phyloP scores from a whole-genome alignment of 2,113 vertebrate genomes.

The Urocynchramus pylzowi region DNA sequence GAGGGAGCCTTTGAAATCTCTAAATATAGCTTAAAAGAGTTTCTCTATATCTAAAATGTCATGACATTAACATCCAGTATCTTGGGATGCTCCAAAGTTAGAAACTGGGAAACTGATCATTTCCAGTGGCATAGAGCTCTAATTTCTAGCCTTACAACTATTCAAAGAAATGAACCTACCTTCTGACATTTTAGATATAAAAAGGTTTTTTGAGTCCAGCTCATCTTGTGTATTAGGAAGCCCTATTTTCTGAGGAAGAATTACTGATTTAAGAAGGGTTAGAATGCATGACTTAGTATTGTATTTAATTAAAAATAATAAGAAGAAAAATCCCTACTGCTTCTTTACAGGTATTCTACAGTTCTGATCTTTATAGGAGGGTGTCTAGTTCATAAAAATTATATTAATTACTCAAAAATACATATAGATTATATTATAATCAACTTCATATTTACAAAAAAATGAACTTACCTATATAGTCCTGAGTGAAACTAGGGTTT shows the following conservation, averaged over 20 bases:
- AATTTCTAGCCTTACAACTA: neutral
- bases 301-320: neutral
- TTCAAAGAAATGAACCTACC: slow-evolving; percentile 5
- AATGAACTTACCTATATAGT: neutral
- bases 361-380: neutral
- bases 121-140: slow-evolving; percentile 20
- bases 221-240: neutral
- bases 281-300: neutral
- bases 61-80: slow-evolving; percentile 61
- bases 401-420: neutral
- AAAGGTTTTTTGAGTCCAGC: neutral
- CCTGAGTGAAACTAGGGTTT: neutral
- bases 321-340: neutral
- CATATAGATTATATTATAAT: neutral
- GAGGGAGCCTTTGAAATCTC: slow-evolving; percentile 41
- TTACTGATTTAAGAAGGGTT: neutral
- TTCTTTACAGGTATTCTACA: neutral
- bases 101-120: slow-evolving; percentile 47
- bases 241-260: neutral
- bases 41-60: slow-evolving; percentile 63
- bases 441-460: neutral
- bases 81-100: slow-evolving; percentile 44
- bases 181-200: slow-evolving; percentile 21
- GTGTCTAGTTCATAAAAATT: neutral
- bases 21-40: slow-evolving; percentile 55